phyloP scores from a whole-genome alignment of 30 jellyfish, hydroid and myxozoan species.

The Hydractinia symbiolongicarpus region DNA sequence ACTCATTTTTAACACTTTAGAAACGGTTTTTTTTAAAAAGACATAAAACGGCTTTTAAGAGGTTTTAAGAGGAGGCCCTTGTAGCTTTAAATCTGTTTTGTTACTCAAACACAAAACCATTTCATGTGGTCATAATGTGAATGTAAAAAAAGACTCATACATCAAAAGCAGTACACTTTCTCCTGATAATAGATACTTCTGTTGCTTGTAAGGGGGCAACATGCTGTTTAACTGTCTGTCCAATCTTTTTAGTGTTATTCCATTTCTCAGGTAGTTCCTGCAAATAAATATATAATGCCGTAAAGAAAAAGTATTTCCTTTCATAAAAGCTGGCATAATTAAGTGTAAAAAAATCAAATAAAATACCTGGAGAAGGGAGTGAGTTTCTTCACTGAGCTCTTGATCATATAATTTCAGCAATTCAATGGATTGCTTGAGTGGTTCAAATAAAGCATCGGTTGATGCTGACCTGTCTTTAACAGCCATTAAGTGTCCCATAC shows the following conservation, averaged over 20 bases:
- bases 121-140: too few relatives aligned
- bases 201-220: conserved; percentile 97
- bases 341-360: not conserved
- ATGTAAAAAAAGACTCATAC: conserved; percentile 34
- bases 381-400: conserved; percentile 93
- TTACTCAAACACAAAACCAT: too few relatives aligned
- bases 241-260: conserved; percentile 92
- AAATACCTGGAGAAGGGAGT: conserved; percentile 78
- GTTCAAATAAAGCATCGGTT: conserved; percentile 97
- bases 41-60: too few relatives aligned
- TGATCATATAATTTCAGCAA: conserved; percentile 81
- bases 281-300: not conserved
- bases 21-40: too few relatives aligned
- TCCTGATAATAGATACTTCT: conserved; percentile 86
- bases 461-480: conserved; percentile 77
- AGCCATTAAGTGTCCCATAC: conserved; percentile 97
- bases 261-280: conserved; percentile 98
- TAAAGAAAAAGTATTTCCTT: not conserved
- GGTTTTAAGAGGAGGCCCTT: too few relatives aligned
- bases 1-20: too few relatives aligned
- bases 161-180: conserved; percentile 86
- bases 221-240: conserved; percentile 87
- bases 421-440: conserved; percentile 91
- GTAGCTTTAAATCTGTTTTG: too few relatives aligned
- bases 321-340: not conserved